Conservation (phyloP, 2,797 vertebrate genomes). For the Neopelma chrysocephalum region DNA sequence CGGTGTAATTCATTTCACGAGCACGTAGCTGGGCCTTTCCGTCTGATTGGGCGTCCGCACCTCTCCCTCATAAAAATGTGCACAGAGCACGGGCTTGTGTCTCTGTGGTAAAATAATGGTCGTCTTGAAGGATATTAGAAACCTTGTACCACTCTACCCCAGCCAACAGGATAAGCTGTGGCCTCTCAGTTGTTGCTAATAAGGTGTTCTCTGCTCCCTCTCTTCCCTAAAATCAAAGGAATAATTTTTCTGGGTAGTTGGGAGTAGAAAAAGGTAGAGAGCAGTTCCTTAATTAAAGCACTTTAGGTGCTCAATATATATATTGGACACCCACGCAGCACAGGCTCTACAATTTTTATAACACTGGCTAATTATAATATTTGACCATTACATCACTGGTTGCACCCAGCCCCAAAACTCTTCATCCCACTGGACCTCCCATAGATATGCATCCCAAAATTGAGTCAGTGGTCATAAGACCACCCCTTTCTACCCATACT, state of each 20-base stretch:
- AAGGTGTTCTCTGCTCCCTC: neutral
- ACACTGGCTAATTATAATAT: neutral
- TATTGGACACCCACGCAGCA: no score
- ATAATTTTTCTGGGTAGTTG: no score
- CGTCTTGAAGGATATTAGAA: constrained; percentile 33
- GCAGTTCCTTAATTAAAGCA: no score
- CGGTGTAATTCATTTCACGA: constrained; percentile 62
- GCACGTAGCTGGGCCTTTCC: constrained; percentile 23
- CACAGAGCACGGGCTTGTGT: neutral
- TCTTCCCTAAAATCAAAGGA: no score
- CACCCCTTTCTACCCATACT: neutral
- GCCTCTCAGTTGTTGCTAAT: neutral
- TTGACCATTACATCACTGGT: neutral
- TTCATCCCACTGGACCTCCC: neutral
- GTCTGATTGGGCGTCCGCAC: constrained; percentile 19
- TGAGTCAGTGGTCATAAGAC: neutral
- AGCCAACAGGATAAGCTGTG: neutral
- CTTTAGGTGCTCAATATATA: no score
- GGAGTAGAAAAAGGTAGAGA: no score
- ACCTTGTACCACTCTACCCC: neutral
- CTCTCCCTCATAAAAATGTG: constrained; percentile 7
- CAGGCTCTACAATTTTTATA: no score
- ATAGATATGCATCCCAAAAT: neutral
- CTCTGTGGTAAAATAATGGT: constrained; percentile 39
- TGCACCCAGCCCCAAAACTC: neutral